Evolutionary conservation across 2,113 vertebrate species (phyloP).

Genomic region (Neodon shergylaensis): DNA sequence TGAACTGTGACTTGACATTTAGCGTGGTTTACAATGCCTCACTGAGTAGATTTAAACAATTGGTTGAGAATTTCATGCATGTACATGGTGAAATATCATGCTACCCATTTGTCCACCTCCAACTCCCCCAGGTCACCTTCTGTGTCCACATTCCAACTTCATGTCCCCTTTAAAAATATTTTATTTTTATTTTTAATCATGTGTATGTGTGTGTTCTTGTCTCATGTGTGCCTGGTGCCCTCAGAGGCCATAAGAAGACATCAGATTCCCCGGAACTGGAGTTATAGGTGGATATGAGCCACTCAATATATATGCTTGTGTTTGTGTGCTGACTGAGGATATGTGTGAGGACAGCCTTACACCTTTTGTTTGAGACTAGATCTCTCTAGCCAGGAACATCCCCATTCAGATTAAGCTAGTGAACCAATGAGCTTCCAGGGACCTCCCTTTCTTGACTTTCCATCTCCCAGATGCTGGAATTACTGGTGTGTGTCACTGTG

Average conservation of each 20-base stretch:
- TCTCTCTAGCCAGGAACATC: not conserved
- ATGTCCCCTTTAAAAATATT: not conserved
- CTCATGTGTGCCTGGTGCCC: not conserved
- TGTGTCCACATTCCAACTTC: not conserved
- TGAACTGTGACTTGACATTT: slow-evolving; percentile 37
- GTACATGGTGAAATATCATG: not conserved
- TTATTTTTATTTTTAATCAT: not conserved
- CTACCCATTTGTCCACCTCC: not conserved
- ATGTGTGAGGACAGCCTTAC: not conserved
- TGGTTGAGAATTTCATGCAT: not conserved
- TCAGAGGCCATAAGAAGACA: not conserved
- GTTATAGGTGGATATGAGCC: too few relatives aligned
- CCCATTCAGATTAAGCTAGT: not conserved
- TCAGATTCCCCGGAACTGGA: not conserved
- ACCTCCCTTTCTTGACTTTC: not conserved
- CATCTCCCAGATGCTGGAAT: not conserved
- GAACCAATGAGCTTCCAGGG: not conserved
- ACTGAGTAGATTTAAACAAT: not conserved
- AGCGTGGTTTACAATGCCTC: slow-evolving; percentile 16
- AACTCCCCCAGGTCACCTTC: too few relatives aligned
- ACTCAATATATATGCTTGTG: not conserved
- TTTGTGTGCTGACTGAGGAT: not conserved
- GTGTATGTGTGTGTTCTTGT: not conserved
- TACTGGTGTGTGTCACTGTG: not conserved
- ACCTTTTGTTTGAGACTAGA: too few relatives aligned